A percentile compares a stretch with the other conserved stretches of the same genome.
phyloP scores from a whole-genome alignment of 2,113 vertebrate genomes.

The Hipposideros armiger region DNA sequence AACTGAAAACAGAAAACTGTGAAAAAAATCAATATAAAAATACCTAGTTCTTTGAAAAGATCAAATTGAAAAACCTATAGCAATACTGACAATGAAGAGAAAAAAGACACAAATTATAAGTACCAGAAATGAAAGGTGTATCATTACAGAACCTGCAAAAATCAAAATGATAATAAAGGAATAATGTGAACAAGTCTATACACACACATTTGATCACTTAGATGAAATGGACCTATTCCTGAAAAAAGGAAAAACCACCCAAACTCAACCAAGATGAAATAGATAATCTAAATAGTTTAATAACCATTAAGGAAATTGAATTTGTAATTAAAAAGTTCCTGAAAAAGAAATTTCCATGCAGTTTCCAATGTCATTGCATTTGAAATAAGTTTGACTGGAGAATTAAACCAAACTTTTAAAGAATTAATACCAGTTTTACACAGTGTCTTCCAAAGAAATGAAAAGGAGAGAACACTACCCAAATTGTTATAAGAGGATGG shows the following conservation, averaged over 20 bases:
- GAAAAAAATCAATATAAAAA: neutral
- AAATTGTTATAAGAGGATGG: neutral
- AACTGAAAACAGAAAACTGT: neutral
- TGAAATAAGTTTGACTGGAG: neutral
- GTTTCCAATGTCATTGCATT: neutral
- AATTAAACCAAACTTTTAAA: neutral
- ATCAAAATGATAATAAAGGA: too few species aligned
- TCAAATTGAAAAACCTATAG: neutral
- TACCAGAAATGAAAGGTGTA: neutral
- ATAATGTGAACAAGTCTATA: neutral
- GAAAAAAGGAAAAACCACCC: neutral
- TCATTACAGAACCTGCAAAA: neutral
- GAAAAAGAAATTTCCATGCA: neutral
- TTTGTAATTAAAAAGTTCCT: neutral
- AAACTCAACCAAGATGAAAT: neutral
- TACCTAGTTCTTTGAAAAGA: neutral
- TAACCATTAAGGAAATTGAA: neutral
- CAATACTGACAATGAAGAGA: neutral
- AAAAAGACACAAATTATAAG: neutral
- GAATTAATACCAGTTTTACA: neutral
- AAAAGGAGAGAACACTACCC: neutral
- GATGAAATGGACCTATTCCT: too few species aligned
- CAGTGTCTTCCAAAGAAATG: neutral
- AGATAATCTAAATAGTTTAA: neutral
- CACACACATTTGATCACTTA: too few species aligned